Conservation (phyloP, 2,113 vertebrate genomes). For the Lamprologus tigripictilis region DNA sequence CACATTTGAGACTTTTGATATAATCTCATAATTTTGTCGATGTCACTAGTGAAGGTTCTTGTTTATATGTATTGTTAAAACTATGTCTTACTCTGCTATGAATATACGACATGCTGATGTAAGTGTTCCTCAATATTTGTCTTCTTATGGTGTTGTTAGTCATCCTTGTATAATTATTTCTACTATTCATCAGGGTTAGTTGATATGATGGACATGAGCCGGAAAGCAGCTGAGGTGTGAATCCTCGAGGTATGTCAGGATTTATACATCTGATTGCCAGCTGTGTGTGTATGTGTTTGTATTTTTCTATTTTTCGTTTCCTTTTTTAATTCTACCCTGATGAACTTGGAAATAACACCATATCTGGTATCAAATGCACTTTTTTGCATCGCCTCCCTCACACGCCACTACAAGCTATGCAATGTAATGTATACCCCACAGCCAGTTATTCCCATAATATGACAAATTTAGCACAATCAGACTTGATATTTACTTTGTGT, state of each 20-base stretch:
- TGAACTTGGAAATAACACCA: slow-evolving; percentile 30
- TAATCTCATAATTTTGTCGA: not conserved
- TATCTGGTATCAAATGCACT: slow-evolving; percentile 52
- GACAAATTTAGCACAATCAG: slow-evolving; percentile 50
- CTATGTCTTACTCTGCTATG: slow-evolving; percentile 35
- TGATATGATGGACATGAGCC: not conserved
- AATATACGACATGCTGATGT: slow-evolving; percentile 27
- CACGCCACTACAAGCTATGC: slow-evolving; percentile 64
- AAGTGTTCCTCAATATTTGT: slow-evolving; percentile 40
- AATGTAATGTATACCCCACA: slow-evolving; percentile 56
- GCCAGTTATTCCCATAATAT: slow-evolving; percentile 23
- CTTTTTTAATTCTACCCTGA: not conserved
- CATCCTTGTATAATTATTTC: slow-evolving; percentile 29
- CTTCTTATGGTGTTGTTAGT: slow-evolving; percentile 38
- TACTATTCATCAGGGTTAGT: slow-evolving; percentile 18
- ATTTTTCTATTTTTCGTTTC: not conserved
- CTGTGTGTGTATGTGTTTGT: not conserved
- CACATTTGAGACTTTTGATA: not conserved
- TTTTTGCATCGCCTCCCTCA: slow-evolving; percentile 42
- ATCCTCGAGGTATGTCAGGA: not conserved
- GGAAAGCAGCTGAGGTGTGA: not conserved
- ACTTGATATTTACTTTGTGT: slow-evolving; percentile 50
- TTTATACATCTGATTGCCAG: not conserved
- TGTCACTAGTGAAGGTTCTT: slow-evolving; percentile 23
- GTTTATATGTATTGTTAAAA: slow-evolving; percentile 34